Evolutionary conservation across 53 echinoderm and acorn worm species (phyloP).

Genomic region (Patiria pectinifera): DNA sequence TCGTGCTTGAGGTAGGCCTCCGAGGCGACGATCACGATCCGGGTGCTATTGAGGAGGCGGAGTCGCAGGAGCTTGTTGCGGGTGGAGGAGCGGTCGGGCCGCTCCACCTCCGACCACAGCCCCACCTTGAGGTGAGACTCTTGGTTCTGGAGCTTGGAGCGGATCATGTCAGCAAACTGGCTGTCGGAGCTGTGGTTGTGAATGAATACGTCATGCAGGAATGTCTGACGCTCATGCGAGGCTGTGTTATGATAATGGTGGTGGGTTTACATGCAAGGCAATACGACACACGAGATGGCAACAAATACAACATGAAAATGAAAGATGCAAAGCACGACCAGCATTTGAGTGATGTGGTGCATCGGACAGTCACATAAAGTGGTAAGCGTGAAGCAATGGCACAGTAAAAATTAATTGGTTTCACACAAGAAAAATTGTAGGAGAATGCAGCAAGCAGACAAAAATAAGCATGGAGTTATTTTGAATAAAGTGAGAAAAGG

Average conservation of each 20-base stretch:
- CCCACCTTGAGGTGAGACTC: slow-evolving; percentile 76
- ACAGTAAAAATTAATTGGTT: neutral
- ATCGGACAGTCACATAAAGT: too few species aligned
- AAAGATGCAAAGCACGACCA: neutral
- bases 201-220: slow-evolving; percentile 75
- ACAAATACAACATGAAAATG: neutral
- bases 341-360: too few species aligned
- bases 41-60: slow-evolving; percentile 73
- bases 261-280: neutral
- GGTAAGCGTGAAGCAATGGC: neutral
- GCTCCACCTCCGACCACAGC: slow-evolving; percentile 71
- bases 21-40: slow-evolving; percentile 63
- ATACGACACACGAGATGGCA: neutral
- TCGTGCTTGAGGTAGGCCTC: slow-evolving; percentile 70
- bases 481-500: neutral
- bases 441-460: neutral
- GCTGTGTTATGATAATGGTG: slow-evolving; percentile 30
- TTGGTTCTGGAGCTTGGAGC: slow-evolving; percentile 70
- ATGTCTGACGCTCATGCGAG: slow-evolving; percentile 47
- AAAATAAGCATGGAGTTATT: neutral
- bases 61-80: slow-evolving; percentile 73
- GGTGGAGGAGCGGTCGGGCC: slow-evolving; percentile 68
- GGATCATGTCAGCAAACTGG: slow-evolving; percentile 70
- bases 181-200: slow-evolving; percentile 78
- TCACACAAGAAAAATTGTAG: neutral